phyloP scores from a whole-genome alignment of 1,140 invertebrate species.

The Leucophenga varia region DNA sequence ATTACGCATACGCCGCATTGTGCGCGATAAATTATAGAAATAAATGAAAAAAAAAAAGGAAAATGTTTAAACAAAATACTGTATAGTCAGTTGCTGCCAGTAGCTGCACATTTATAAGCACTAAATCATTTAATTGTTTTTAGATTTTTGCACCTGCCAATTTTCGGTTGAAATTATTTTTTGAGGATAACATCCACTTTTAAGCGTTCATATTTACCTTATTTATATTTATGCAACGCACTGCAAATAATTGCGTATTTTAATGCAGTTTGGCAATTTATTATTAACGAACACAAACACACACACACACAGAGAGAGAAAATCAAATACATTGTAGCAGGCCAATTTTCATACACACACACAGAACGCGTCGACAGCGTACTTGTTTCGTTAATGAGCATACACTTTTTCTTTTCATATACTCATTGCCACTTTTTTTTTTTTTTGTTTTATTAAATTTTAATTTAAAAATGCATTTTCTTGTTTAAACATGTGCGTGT shows the following conservation, averaged over 20 bases:
- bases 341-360: background rate
- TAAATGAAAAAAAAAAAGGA: too few species aligned
- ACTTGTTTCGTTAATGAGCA: constrained; percentile 33
- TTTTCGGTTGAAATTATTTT: constrained; percentile 12
- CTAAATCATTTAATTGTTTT: constrained; percentile 51
- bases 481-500: constrained; percentile 6
- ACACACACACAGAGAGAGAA: too few species aligned
- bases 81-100: too few species aligned
- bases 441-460: constrained; percentile 32
- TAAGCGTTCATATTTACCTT: constrained; percentile 49
- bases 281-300: too few species aligned
- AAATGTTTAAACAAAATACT: too few species aligned
- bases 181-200: constrained; percentile 26
- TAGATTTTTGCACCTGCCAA: constrained; percentile 47
- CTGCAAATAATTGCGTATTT: too few species aligned
- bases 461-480: constrained; percentile 54
- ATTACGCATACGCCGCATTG: too few species aligned
- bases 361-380: constrained; percentile 16
- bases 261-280: constrained; percentile 21
- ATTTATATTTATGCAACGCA: too few species aligned
- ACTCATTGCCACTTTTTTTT: too few species aligned
- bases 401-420: too few species aligned
- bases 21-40: too few species aligned
- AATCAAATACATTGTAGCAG: background rate
- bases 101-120: too few species aligned